phyloP scores from a whole-genome alignment of 2,888 invertebrate genomes.

The Strigamia maritima region DNA sequence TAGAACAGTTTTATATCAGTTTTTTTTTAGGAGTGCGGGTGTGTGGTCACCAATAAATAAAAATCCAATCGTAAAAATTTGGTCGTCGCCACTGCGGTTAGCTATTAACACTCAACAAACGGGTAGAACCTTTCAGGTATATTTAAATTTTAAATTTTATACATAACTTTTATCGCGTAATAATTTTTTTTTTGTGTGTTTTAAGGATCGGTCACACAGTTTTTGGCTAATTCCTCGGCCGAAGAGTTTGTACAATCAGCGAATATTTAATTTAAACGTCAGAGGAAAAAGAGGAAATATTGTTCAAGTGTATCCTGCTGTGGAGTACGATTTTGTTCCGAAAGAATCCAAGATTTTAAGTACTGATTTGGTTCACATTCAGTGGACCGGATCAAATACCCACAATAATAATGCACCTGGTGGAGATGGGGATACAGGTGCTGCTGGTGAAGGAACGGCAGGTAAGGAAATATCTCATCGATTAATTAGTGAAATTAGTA shows the following conservation, averaged over 20 bases:
- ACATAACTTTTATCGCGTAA: neutral
- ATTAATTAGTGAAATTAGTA: neutral
- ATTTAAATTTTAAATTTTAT: neutral
- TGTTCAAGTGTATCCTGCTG: slow-evolving; percentile 35
- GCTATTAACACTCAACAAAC: slow-evolving; percentile 17
- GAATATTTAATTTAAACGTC: slow-evolving; percentile 35
- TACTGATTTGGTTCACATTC: slow-evolving; percentile 33
- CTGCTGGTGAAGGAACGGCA: slow-evolving; percentile 1
- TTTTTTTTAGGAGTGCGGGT: neutral
- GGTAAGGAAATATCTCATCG: neutral
- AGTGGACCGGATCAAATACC: slow-evolving; percentile 37
- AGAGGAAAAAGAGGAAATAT: slow-evolving; percentile 38
- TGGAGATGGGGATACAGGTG: slow-evolving; percentile 33
- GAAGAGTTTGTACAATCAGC: neutral
- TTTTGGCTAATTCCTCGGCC: slow-evolving; percentile 25
- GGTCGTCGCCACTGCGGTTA: neutral
- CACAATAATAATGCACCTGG: slow-evolving; percentile 26
- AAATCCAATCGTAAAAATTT: neutral
- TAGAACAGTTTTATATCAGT: neutral
- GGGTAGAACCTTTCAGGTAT: slow-evolving; percentile 31
- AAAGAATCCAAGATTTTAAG: neutral
- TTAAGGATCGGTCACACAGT: slow-evolving; percentile 35
- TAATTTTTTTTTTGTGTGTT: neutral
- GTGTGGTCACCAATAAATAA: slow-evolving; percentile 18
- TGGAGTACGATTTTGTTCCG: slow-evolving; percentile 36